Base-by-base conservation (phyloP, 2,888 invertebrate genomes). In the Ochropacha duplaris region DNA sequence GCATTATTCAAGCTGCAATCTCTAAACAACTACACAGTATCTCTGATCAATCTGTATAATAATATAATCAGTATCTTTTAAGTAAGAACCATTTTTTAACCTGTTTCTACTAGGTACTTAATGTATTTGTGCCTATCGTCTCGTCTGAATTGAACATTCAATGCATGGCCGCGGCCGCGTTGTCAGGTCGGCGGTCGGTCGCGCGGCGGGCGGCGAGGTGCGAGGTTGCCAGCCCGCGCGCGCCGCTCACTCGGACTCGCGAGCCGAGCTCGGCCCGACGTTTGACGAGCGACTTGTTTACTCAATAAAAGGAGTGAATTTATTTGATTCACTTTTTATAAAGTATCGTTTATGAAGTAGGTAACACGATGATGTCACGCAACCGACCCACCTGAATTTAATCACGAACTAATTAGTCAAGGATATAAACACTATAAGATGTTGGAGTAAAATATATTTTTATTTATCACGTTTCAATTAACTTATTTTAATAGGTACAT, bases 81-180 rank as follows among this genome's bases (percentile, higher is more conserved):
- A n/a, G n/a, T n/a, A n/a, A n/a, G n/a, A n/a, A n/a, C n/a, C n/a
- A n/a, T n/a, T 26, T 26, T 28, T 9, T 9, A 9, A 28, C 28
- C 6, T 31, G 12, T 31, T 31, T 31, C 12, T 31, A 11, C 6
- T 3, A 11, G 1, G 12, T 31, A 39, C 1, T 16, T 6, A 39
- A 14, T 9, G n/a, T n/a, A n/a, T 59, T 50, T 50, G 11, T 24
- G 28, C 51, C 52, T 52, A 51, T 50, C 11, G 34, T 26, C 34
- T 28, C 24, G 2, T 55, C 59, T 59, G 19, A 26, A 8, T 11
- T 11, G 2, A 26, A 6, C 8, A 19, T 6, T 52, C 51, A 19
- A 51, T 56, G 56, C 24, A 6, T n/a, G 49, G 16, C 55, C 59
- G 59, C n/a, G 49, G 16, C 55, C 59, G 59, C 57, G 59, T 55